Base-by-base conservation (phyloP, 2,113 vertebrate species). In the Pterocles orientalis region DNA sequence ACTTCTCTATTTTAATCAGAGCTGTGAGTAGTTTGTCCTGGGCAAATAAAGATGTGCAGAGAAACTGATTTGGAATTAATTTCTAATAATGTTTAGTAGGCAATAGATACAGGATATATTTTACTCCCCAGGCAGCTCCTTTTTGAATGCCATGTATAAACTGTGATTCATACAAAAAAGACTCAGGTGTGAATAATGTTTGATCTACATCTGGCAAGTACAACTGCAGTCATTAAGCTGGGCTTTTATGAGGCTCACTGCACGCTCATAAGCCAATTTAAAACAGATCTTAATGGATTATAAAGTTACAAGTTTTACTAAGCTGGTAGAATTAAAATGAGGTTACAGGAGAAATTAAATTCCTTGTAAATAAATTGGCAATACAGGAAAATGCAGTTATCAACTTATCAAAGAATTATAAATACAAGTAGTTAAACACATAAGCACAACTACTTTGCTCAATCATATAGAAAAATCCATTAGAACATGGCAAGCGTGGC, bases 1-100 rank as follows among this genome's bases (percentile, higher is more conserved):
- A 72, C 87, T 95, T 94, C 89, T 92, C 91, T 79, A 64, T 96
- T 95, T 92, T 96, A 94, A 82, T 95, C 69, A 82, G 73, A 91
- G 53, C 61, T 72, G 41, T 53, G 69, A 86, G 65, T 72, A 92
- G 69, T 78, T 92, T 87, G 65, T 95, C 93, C 89, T 86, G 81
- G 39, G 61, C 60, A 86, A 89, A 83, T 54, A 70, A 20, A 95
- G 65, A 62, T 18, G 21, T 15, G 3, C 75, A 50, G 13, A 86
- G 72, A 89, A 89, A 84, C 69, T 43, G 53, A 91, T 89, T 86
- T 86, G 39, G 86, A 86, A 94, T 91, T 94, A 1, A 75, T 84
- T 92, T 87, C 77, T 88, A 91, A 80, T 88, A 78, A 75, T 45
- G 23, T 48, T 84, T 83, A 75, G 81, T 29, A 81, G 48, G 33